Evolutionary conservation across 2,113 vertebrate genomes (phyloP).

Genomic region (Vidua chalybeata): DNA sequence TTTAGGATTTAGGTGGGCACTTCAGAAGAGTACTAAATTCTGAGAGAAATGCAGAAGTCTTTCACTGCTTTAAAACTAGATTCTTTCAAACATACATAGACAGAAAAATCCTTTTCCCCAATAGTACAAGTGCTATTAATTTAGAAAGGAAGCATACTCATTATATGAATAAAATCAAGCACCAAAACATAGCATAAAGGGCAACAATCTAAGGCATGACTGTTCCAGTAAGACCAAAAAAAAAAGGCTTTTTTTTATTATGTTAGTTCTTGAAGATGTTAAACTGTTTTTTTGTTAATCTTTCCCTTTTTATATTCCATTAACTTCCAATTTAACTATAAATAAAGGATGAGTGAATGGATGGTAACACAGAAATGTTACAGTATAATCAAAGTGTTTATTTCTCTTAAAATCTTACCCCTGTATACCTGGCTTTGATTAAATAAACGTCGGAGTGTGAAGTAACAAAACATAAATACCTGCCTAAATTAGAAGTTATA

Average conservation of each 20-base stretch:
- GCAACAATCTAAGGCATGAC: background rate
- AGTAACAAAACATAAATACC: constrained; percentile 72
- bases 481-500: constrained; percentile 46
- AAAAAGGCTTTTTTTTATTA: background rate
- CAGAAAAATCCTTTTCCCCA: background rate
- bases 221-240: background rate
- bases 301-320: constrained; percentile 49
- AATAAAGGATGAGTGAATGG: constrained; percentile 48
- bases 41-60: background rate
- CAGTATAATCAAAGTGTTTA: constrained; percentile 60
- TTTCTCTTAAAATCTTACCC: constrained; percentile 65
- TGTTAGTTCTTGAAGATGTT: background rate
- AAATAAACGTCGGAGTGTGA: constrained; percentile 57
- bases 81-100: background rate
- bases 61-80: background rate
- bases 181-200: background rate
- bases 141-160: background rate
- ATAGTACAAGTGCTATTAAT: background rate
- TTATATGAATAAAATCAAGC: background rate
- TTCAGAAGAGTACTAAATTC: constrained; percentile 13
- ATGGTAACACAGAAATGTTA: constrained; percentile 39
- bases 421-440: constrained; percentile 63
- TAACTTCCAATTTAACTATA: constrained; percentile 59
- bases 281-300: background rate
- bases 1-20: constrained; percentile 1